Evolutionary conservation across 2,113 vertebrate genomes (phyloP).

Genomic region (Antigone vipio): DNA sequence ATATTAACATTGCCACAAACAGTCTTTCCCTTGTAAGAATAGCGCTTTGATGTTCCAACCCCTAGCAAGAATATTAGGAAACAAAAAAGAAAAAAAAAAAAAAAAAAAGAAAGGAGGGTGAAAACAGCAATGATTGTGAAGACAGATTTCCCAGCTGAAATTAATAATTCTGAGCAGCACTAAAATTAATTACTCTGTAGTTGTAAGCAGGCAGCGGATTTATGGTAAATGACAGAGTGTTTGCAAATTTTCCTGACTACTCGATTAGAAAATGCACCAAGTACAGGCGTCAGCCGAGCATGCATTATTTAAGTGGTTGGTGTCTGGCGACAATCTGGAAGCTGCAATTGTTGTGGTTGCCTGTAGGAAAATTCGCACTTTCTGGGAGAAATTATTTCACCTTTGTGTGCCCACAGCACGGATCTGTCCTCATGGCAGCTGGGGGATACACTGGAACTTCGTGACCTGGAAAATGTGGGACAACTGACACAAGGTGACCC

Average conservation of each 20-base stretch:
- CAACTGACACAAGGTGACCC: slow-evolving; percentile 86
- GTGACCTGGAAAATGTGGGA: slow-evolving; percentile 88
- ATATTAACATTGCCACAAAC: not conserved
- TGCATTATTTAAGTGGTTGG: slow-evolving; percentile 83
- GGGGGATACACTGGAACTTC: slow-evolving; percentile 79
- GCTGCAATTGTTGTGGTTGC: slow-evolving; percentile 77
- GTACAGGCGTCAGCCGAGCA: slow-evolving; percentile 72
- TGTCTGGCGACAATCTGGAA: slow-evolving; percentile 80
- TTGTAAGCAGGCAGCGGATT: slow-evolving; percentile 82
- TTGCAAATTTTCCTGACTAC: slow-evolving; percentile 79
- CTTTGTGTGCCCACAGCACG: slow-evolving; percentile 80
- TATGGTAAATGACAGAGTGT: slow-evolving; percentile 81
- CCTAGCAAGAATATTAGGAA: slow-evolving; percentile 5
- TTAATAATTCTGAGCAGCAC: slow-evolving; percentile 73
- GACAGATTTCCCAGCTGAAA: slow-evolving; percentile 63
- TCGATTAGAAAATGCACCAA: slow-evolving; percentile 79
- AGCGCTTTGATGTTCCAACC: slow-evolving; percentile 1
- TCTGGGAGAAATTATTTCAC: slow-evolving; percentile 84
- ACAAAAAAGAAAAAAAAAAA: not conserved
- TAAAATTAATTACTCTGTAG: slow-evolving; percentile 77
- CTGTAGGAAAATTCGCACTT: slow-evolving; percentile 81
- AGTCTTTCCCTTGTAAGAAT: not conserved
- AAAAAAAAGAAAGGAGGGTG: not conserved
- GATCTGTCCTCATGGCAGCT: slow-evolving; percentile 78
- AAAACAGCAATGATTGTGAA: not conserved